Evolutionary conservation across 1,140 invertebrate species (phyloP).

Genomic region (Aphaenogaster ashmeadi): DNA sequence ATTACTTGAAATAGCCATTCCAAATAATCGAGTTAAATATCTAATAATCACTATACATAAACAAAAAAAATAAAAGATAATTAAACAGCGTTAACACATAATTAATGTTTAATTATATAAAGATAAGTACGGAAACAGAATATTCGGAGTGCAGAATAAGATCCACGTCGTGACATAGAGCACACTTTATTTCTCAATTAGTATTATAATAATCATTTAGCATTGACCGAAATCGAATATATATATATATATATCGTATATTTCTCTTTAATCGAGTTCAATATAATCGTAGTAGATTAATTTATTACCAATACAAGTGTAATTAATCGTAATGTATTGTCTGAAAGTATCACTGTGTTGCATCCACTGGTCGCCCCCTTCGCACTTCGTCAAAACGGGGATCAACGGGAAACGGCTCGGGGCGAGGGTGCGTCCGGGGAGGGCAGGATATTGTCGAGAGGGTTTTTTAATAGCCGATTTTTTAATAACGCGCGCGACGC

Average conservation of each 20-base stretch:
- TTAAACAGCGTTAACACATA: neutral
- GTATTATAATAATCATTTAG: constrained; percentile 86
- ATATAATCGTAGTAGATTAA: constrained; percentile 86
- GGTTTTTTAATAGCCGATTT: neutral
- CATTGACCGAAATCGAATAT: constrained; percentile 84
- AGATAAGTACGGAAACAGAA: neutral
- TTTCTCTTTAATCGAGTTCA: constrained; percentile 83
- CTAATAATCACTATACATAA: neutral
- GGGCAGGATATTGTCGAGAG: neutral
- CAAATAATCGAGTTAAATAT: neutral
- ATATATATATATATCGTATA: constrained; percentile 77
- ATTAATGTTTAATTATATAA: constrained; percentile 11
- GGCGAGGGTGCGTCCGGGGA: constrained; percentile 1
- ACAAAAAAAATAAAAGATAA: neutral
- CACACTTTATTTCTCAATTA: constrained; percentile 87
- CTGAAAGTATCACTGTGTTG: constrained; percentile 85
- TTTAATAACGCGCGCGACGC: neutral
- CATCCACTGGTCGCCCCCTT: constrained; percentile 82
- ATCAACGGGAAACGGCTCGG: constrained; percentile 36
- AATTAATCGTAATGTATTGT: constrained; percentile 87
- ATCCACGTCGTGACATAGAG: constrained; percentile 83
- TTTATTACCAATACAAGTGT: constrained; percentile 84
- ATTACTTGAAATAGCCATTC: neutral
- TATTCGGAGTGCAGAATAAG: neutral
- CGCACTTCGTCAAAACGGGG: constrained; percentile 44